Evolutionary conservation across 2,113 vertebrate species (phyloP).

Genomic region (Nycticryphes semicollaris): DNA sequence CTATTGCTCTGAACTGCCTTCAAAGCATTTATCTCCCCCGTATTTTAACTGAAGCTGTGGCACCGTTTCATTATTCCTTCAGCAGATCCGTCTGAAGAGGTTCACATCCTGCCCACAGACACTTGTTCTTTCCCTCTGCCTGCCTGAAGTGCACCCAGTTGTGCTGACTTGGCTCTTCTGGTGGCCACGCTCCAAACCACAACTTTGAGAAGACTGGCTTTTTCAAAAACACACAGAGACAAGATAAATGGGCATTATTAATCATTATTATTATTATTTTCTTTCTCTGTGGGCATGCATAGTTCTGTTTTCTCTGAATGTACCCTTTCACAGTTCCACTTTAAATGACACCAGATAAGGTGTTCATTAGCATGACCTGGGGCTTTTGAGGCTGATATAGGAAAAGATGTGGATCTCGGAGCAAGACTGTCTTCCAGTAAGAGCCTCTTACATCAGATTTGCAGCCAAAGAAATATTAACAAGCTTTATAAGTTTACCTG

Average conservation of each 20-base stretch:
- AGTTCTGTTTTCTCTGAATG: background rate
- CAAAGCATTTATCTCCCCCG: background rate
- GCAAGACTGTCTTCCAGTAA: background rate
- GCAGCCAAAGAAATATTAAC: background rate
- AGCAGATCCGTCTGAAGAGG: background rate
- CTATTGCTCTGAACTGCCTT: background rate
- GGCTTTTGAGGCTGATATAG: background rate
- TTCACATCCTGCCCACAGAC: conserved; percentile 1
- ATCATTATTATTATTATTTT: too few relatives aligned
- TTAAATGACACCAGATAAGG: background rate
- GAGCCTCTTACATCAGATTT: background rate
- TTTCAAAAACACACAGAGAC: background rate
- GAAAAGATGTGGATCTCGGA: background rate
- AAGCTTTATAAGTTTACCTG: background rate
- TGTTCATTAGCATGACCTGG: background rate
- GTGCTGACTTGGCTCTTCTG: background rate
- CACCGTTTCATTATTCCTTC: background rate
- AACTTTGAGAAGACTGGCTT: background rate
- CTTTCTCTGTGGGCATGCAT: accelerated
- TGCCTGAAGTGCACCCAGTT: background rate
- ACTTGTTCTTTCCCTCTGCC: background rate
- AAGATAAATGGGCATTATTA: background rate
- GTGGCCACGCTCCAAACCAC: background rate
- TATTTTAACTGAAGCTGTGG: background rate
- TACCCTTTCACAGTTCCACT: background rate